Evolutionary conservation across 1,140 invertebrate genomes (phyloP), one percentile per base, ranked within the genome.

Genomic region (Drosophila tristis): DNA sequence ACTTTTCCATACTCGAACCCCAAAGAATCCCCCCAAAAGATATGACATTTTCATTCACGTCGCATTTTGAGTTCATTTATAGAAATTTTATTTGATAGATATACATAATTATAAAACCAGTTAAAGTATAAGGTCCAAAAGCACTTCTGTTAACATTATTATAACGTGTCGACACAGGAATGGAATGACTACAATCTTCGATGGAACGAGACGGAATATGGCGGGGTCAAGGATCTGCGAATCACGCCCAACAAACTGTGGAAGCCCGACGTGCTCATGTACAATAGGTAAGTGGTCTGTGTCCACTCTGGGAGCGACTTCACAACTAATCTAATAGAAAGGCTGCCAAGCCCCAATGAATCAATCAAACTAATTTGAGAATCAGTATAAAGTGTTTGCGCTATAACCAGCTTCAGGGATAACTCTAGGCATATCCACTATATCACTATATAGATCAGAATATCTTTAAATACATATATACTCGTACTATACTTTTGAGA

Each of bases 201-300:
- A 91, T 99, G 98, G 98, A 98, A 99, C 92, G 95, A 96, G 89
- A 95, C 95, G 26, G 98, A 99, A 79, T 99, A 96, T 92, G 98
- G 98, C 11, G 96, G 96, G 50, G 97, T 99, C 48, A 96, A 97
- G 90, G 97, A 98, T 92, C 95, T 99, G 13, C 94, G 98, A 78
- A 98, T 99, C 90, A 97, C 97, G 56, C 97, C 98, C 31, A 97
- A 97, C 92, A 97, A 97, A 92, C 95, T 99, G 57, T 99, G 98
- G 98, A 98, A 97, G 92, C 98, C 98, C 61, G 98, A 99, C 93
- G 97, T 99, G 55, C 96, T 99, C 76, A 98, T 99, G 96, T 99
- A 99, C 93, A 99, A 99, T 95, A 99, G 98, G 97, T 99, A 95
- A 95, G 93, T 91, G 80, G 56, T 70, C 26, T 45, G 67, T 42